Percentiles rank a stretch among this genome's conserved stretches.
These are phyloP conservation scores for Chymomyza amoena DNA, from an alignment of 2,888 invertebrate genomes.

Conservation along the genomic window DNA sequence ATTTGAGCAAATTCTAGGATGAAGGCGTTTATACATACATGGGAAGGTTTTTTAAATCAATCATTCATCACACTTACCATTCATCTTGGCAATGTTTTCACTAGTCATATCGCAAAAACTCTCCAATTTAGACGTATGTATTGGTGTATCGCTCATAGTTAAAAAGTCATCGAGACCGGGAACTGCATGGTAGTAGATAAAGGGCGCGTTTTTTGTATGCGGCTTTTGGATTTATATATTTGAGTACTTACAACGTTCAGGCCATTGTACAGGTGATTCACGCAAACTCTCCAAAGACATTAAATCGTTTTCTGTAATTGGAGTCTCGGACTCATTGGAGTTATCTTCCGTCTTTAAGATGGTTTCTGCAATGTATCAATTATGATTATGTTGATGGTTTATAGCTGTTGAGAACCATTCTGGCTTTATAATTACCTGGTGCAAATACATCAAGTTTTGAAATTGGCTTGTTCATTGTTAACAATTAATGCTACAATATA, in stretches of 20 bases:
- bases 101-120: slow-evolving; percentile 85
- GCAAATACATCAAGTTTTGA: slow-evolving; percentile 37
- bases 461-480: slow-evolving; percentile 38
- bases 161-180: slow-evolving; percentile 94
- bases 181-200: slow-evolving; percentile 80
- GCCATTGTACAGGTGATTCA: slow-evolving; percentile 97
- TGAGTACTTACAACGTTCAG: slow-evolving; percentile 90
- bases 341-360: slow-evolving; percentile 38
- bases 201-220: no score
- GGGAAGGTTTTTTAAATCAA: no score
- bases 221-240: no score
- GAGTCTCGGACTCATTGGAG: background rate
- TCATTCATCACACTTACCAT: slow-evolving; percentile 82
- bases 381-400: background rate
- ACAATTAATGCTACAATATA: no score
- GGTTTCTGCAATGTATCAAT: slow-evolving; percentile 29
- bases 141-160: slow-evolving; percentile 82
- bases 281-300: slow-evolving; percentile 93
- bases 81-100: slow-evolving; percentile 87
- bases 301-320: slow-evolving; percentile 81
- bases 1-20: slow-evolving; percentile 85
- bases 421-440: slow-evolving; percentile 23
- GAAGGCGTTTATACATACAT: background rate
- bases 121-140: slow-evolving; percentile 80
- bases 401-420: background rate